Evolutionary conservation across 2,797 vertebrate species (phyloP), one percentile per base, ranked within the genome.

Genomic region (Myiotriccus ornatus): DNA sequence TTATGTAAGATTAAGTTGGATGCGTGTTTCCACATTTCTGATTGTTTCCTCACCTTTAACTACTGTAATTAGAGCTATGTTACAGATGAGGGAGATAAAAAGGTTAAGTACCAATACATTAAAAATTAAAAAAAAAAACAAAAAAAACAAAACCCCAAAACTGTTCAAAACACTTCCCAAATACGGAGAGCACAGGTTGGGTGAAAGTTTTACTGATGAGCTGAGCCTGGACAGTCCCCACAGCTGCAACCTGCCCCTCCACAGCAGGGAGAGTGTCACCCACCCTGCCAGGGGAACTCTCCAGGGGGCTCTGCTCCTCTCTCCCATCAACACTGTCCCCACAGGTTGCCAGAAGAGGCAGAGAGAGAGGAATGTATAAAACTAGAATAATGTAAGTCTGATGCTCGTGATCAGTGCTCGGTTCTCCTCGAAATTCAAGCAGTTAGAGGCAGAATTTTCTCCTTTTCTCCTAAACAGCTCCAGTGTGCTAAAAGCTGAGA

Each of bases 41-140:
- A 79, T 82, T 89, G 21, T 94, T 95, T 93, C 59, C 77, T 93
- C 90, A 87, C 43, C 52, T 92, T 77, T 85, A 75, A 55, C 37
- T 49, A 35, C 28, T 60, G 53, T 49, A 93, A 92, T 87, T 92
- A 90, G 44, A 63, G 30, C 24, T 74, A 13, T 56, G 46, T 77
- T 93, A 84, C 41, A 90, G 70, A 73, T 79, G 47, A 79, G 19
- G 47, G 30, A 77, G 56, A 84, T 43, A 83, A 93, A 95, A 93
- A 81, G 35, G 65, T 84, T 94, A 93, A 91, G 50, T 84, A 88
- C 37, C 49, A 85, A 75, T 88, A 62, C 20, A 46, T 84, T 56
- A 53, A 79, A 92, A 77, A 57, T 30, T 49, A 25, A 47, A 24
- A 49, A 25, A 16, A 69, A 70, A 50, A 50, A 27, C 28, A 16